A percentile compares a stretch with the other conserved stretches of the same genome.
Evolutionary conservation across 1,140 invertebrate genomes (phyloP).

Genomic region (Lerema accius): DNA sequence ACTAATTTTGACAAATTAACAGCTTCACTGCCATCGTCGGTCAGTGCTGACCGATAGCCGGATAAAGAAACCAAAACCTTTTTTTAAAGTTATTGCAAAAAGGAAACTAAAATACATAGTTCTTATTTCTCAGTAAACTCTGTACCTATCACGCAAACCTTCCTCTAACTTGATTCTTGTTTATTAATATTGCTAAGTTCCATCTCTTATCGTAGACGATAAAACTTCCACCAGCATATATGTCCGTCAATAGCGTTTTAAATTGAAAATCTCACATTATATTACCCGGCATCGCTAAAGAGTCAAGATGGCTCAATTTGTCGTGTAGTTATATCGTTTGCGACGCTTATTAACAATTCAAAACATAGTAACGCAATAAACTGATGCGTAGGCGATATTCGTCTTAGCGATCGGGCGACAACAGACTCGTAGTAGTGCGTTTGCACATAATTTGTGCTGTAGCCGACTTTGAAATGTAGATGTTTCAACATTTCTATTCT

Average conservation of each 20-base stretch:
- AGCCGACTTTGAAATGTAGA: constrained; percentile 33
- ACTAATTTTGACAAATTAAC: too few species aligned
- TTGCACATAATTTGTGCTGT: constrained; percentile 35
- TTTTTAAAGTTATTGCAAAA: too few species aligned
- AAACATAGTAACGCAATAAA: constrained; percentile 43
- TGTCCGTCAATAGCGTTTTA: constrained; percentile 32
- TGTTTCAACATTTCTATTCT: constrained; percentile 35
- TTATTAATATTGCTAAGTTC: background rate
- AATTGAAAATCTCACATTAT: constrained; percentile 35
- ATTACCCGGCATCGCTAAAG: constrained; percentile 34
- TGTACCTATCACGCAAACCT: too few species aligned
- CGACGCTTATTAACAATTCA: constrained; percentile 47
- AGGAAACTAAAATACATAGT: too few species aligned
- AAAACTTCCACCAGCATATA: constrained; percentile 8
- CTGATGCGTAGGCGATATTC: constrained; percentile 47
- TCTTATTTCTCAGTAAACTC: too few species aligned
- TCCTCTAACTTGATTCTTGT: too few species aligned
- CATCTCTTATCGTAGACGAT: background rate
- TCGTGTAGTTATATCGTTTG: constrained; percentile 42
- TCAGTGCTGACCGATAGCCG: too few species aligned
- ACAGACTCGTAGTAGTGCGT: constrained; percentile 17
- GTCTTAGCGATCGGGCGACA: constrained; percentile 35
- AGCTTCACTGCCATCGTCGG: too few species aligned
- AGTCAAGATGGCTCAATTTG: constrained; percentile 47
- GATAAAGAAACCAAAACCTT: too few species aligned